Percentiles rank a stretch among this genome's conserved stretches.
phyloP scores from a whole-genome alignment of 2,888 invertebrate species.

The Abrostola triplasia region DNA sequence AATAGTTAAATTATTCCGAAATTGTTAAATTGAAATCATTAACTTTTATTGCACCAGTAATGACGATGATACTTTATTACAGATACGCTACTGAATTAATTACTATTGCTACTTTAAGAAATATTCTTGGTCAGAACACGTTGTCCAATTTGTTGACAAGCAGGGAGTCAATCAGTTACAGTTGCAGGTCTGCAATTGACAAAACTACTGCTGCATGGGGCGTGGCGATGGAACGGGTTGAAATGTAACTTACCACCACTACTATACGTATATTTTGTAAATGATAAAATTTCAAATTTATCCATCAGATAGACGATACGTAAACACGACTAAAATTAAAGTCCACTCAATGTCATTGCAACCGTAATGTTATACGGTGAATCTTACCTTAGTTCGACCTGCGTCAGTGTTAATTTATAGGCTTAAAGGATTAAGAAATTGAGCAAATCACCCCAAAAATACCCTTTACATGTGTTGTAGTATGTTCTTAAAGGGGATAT shows the following conservation, averaged over 20 bases:
- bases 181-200: conserved; percentile 85
- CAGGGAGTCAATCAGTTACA: conserved; percentile 87
- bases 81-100: conserved; percentile 78
- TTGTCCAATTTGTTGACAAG: conserved; percentile 89
- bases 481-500: too few species aligned
- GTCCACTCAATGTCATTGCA: too few species aligned
- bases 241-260: conserved; percentile 83
- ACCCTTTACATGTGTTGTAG: too few species aligned
- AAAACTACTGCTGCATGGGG: conserved; percentile 87
- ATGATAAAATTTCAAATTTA: too few species aligned
- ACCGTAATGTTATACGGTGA: too few species aligned
- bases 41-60: not conserved
- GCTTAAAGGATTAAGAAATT: too few species aligned
- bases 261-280: not conserved
- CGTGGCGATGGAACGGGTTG: conserved; percentile 89
- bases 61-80: conserved; percentile 37
- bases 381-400: too few species aligned
- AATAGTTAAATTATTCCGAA: conserved; percentile 17
- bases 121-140: conserved; percentile 90
- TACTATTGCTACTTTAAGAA: conserved; percentile 83
- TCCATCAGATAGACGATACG: not conserved
- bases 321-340: not conserved
- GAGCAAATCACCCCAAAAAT: too few species aligned
- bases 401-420: too few species aligned
- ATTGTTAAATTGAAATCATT: not conserved